Evolutionary conservation across 1,140 invertebrate species (phyloP).

Genomic region (Chrysomallon squamiferum): DNA sequence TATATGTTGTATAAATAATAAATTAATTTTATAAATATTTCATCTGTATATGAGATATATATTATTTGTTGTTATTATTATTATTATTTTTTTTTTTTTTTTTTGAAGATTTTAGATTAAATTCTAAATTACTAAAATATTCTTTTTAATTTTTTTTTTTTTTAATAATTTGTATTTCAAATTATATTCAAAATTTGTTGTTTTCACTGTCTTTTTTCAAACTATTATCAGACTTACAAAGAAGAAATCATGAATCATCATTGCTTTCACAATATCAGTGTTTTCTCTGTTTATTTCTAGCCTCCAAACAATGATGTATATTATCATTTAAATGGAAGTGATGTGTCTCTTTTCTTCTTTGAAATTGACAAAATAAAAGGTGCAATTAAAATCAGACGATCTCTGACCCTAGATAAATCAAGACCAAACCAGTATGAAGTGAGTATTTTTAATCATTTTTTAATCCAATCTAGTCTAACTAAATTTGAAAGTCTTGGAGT

Average conservation of each 20-base stretch:
- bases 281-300: too few relatives aligned
- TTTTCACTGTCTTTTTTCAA: neutral
- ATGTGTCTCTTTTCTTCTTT: constrained; percentile 27
- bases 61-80: too few relatives aligned
- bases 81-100: too few relatives aligned
- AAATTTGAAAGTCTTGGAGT: too few relatives aligned
- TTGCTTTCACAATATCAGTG: too few relatives aligned
- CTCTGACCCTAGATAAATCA: constrained; percentile 56
- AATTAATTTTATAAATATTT: neutral
- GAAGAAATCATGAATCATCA: neutral
- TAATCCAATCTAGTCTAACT: too few relatives aligned
- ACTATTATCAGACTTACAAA: neutral
- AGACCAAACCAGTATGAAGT: constrained; percentile 16
- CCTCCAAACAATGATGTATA: constrained; percentile 28
- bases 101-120: too few relatives aligned
- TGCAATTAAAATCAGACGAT: constrained; percentile 13
- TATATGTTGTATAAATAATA: constrained; percentile 6
- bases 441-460: constrained; percentile 8
- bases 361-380: constrained; percentile 13
- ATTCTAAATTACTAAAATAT: neutral
- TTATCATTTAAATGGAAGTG: constrained; percentile 20
- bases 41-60: too few relatives aligned
- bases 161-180: too few relatives aligned
- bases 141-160: too few relatives aligned
- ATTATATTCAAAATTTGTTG: too few relatives aligned